Percentiles rank a stretch among this genome's conserved stretches.
Evolutionary conservation across 2,113 vertebrate species (phyloP).

Genomic region (Psittacara wagleri): DNA sequence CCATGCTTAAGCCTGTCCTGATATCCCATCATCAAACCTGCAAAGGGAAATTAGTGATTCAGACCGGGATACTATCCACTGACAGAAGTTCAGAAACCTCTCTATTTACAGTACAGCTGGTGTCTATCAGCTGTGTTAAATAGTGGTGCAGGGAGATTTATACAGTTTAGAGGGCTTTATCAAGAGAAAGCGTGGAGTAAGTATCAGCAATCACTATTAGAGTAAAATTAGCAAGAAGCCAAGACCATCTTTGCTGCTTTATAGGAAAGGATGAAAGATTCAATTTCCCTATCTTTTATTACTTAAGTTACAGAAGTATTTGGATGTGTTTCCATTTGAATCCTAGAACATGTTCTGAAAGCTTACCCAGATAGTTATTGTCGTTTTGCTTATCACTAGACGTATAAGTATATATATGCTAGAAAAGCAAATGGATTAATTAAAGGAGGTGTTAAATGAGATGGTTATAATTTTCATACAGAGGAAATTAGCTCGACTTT

Average conservation of each 20-base stretch:
- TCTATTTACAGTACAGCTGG: constrained; percentile 6
- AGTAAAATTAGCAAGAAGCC: not conserved
- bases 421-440: not conserved
- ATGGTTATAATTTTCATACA: not conserved
- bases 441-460: constrained; percentile 13
- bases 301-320: not conserved
- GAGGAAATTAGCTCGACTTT: not conserved
- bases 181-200: not conserved
- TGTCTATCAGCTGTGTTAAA: not conserved
- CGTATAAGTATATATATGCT: not conserved
- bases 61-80: not conserved
- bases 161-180: not conserved
- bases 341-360: not conserved
- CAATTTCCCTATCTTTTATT: not conserved
- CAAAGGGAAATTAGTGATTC: constrained; percentile 28
- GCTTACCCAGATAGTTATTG: not conserved
- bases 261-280: not conserved
- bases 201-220: not conserved
- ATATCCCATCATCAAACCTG: not conserved
- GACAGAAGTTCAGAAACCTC: constrained; percentile 35
- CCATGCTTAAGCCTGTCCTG: not conserved
- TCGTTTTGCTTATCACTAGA: not conserved
- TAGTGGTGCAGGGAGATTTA: not conserved
- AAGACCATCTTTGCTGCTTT: not conserved
- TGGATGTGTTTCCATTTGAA: not conserved